These are phyloP conservation scores for Drosophila seguyi DNA, from an alignment of 1,140 invertebrate species.

Conservation along the genomic window DNA sequence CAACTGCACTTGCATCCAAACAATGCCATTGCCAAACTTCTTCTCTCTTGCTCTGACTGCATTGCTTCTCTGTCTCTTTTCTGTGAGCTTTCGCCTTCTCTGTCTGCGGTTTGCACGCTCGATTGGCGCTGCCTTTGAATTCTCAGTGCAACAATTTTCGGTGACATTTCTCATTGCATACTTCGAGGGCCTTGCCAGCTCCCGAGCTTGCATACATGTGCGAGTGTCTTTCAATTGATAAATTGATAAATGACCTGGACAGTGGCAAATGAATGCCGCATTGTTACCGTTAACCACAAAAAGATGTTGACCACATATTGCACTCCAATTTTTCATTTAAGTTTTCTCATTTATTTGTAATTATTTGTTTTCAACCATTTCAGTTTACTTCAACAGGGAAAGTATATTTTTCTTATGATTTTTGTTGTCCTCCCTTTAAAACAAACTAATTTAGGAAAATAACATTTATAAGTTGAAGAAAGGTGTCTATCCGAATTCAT, in stretches of 20 bases:
- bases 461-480: too few relatives aligned
- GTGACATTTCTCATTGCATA: slow-evolving; percentile 74
- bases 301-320: not conserved
- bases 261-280: slow-evolving; percentile 11
- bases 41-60: not conserved
- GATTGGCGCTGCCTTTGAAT: slow-evolving; percentile 49
- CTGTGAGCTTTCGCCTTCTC: not conserved
- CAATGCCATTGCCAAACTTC: slow-evolving; percentile 29
- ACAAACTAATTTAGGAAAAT: not conserved
- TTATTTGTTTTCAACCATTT: not conserved
- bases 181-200: slow-evolving; percentile 44
- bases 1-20: slow-evolving; percentile 41
- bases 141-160: slow-evolving; percentile 45
- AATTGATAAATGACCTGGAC: slow-evolving; percentile 50
- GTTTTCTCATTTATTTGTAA: not conserved
- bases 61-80: not conserved
- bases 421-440: not conserved
- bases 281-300: slow-evolving; percentile 1
- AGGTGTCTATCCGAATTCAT: too few relatives aligned
- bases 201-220: not conserved
- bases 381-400: not conserved
- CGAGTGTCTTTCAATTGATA: slow-evolving; percentile 24
- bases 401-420: not conserved
- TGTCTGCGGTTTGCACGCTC: slow-evolving; percentile 64
- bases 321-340: not conserved